Evolutionary conservation across 2,888 invertebrate species (phyloP), one percentile per base, ranked within the genome.

Genomic region (Seira sanloemensis): DNA sequence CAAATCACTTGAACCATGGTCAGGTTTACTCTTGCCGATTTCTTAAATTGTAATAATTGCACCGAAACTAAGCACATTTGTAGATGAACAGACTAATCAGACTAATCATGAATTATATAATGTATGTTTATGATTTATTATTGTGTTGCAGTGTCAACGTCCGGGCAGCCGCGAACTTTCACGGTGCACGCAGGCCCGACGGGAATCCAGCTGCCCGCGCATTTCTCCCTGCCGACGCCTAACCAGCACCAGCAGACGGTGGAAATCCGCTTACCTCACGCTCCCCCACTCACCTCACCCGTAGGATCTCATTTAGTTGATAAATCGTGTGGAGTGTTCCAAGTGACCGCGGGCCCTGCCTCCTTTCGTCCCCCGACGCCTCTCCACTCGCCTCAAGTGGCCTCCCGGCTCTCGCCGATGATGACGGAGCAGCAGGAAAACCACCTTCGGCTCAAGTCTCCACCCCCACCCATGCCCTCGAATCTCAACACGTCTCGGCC

Each of bases 261-360:
- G 24, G 83, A 83, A 74, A 78, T 83, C 50, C 78, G 83, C 27
- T 74, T 83, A 74, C 83, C 83, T 68, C 81, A 23, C 62, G 71
- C 68, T 9, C 75, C 50, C 16, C 46, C 82, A 2, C 58, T 81
- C 69, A 58, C 73, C 21, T 19, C 78, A 24, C 77, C 82, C 27
- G 77, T 82, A 78, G 83, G 83, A 83, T 83, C 83, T 83, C 83
- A 83, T 78, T 54, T 83, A 83, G 74, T 83, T 78, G 83, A 83
- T 62, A 83, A 83, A 69, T 65, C 65, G 25, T 74, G 68, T 9
- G 78, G 77, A 16, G 37, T 83, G 26, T 83, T 74, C 74, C 82
- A 82, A 58, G 67, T 74, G 62, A 76, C 62, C 21, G 18, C 78
- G 2, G 68, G 77, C 5, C 5, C 50, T 18, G n/a, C 2, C 50